Base-by-base conservation (phyloP, 1,140 invertebrate genomes). In the Plutomurus gul region DNA sequence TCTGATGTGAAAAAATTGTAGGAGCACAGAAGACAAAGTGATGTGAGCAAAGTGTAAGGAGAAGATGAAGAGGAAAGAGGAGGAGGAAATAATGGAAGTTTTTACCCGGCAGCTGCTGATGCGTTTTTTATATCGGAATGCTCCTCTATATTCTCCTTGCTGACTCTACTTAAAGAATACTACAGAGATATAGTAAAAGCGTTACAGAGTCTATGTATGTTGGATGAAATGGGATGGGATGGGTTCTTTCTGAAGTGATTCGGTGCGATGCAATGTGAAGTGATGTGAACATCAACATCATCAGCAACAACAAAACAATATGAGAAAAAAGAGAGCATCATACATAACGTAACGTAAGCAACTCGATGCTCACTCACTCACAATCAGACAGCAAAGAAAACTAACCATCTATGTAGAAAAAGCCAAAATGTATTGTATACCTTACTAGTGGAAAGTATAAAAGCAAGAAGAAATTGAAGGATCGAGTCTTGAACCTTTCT, bases 81-180 rank as follows among this genome's bases (percentile, higher is more conserved):
- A 65, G 56, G 56, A 65, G 37, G 51, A 71, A 40, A 78, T 71
- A 78, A 78, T 78, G 76, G 76, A 73, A 70, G 56, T 72, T 78
- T 73, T 73, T 78, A 76, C 40, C 76, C 43, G 76, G 70, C 70
- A 78, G 76, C 46, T 37, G 74, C 60, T 78, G 76, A 78, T 78
- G 76, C 43, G 76, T 78, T 78, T 77, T 77, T 77, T 77, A 77
- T 77, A 25, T 65, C 56, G 56, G 27, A 65, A 65, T 65, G 56
- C 56, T 65, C 36, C 36, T 27, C 56, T 65, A 65, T n/a, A n/a
- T 33, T 65, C 56, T 33, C 27, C 25, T 33, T 33, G n/a, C 56
- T 30, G 56, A 43, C 39, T 13, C 39, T 10, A 7, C 39, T 43
- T n/a, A 43, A 13, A 8, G 11, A 13, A 10, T 43, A 10, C 2